Evolutionary conservation across 2,113 vertebrate genomes (phyloP), one percentile per base, ranked within the genome.

Genomic region (Cheirogaleus medius): DNA sequence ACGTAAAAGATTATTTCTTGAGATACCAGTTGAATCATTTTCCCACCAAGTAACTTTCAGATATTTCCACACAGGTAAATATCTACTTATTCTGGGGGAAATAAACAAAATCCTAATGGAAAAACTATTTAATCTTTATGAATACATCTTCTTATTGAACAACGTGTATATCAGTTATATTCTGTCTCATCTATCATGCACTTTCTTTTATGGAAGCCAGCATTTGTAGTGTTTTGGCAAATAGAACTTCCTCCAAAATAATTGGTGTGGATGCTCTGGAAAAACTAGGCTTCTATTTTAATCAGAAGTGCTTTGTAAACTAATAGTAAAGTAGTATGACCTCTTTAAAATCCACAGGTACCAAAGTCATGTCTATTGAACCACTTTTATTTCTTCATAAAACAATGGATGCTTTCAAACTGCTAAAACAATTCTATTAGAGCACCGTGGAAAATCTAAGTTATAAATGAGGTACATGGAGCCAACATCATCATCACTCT

Each of bases 401-500:
- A 84, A 92, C 44, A 97, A 87, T 69, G 71, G n/a, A 71, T 80
- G 34, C 14, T 93, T 93, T 54, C n/a, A 84, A 83, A 93, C 20
- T 69, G 54, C n/a, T 94, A 44, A 93, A 94, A 27, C 77, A 76
- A 93, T 88, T 74, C 60, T 91, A 14, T 89, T 86, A 58, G 4
- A 80, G 25, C 47, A 42, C 27, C 32, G 15, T 69, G 44, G 90
- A 90, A 86, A 86, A 54, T 74, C 37, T 74, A 76, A 93, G 73
- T 84, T 91, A 80, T 84, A 91, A 95, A 90, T 95, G 89, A 96
- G 44, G 68, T 91, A 64, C 44, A 54, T 66, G 44, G 83, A 91
- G 78, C 91, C 93, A 90, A 83, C 20, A 84, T 76, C 94, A 96
- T 97, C 96, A 96, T 91, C 86, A 96, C 80, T 95, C 97, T 98